Evolutionary conservation across 2,888 invertebrate species (phyloP).

Genomic region (Acanthoscelides obtectus): DNA sequence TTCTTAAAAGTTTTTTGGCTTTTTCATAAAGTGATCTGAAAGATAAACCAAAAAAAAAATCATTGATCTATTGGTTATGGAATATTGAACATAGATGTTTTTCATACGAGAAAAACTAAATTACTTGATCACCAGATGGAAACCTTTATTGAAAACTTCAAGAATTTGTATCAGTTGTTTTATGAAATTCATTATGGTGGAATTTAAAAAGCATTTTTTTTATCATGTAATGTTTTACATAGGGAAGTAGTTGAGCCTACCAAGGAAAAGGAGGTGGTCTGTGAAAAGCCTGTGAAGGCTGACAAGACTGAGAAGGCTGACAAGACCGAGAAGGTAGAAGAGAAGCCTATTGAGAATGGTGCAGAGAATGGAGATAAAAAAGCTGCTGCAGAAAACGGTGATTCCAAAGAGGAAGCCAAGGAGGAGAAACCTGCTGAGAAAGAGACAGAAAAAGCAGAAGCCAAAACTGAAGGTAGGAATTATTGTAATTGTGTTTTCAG

Average conservation of each 20-base stretch:
- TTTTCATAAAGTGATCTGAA: too few species aligned
- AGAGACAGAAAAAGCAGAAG: slow-evolving; percentile 5
- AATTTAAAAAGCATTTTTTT: background rate
- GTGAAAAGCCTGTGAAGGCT: slow-evolving; percentile 17
- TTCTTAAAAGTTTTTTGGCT: too few species aligned
- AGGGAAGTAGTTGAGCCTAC: slow-evolving; percentile 30
- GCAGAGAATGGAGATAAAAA: slow-evolving; percentile 28
- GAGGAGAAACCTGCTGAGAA: slow-evolving; percentile 40
- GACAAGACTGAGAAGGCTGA: slow-evolving; percentile 38
- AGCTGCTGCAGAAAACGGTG: slow-evolving; percentile 32
- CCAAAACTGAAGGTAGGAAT: slow-evolving; percentile 6
- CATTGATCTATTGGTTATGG: too few species aligned
- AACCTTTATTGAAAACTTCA: too few species aligned
- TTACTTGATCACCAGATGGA: too few species aligned
- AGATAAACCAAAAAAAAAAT: too few species aligned
- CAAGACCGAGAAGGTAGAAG: slow-evolving; percentile 15
- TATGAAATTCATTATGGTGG: too few species aligned
- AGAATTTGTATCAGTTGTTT: too few species aligned
- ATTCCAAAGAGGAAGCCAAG: slow-evolving; percentile 44
- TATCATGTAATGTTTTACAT: background rate
- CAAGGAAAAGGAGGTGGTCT: slow-evolving; percentile 8
- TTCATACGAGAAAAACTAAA: too few species aligned
- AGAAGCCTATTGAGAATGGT: slow-evolving; percentile 17
- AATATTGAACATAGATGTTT: too few species aligned
- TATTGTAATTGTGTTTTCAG: background rate